phyloP scores from a whole-genome alignment of 1,140 invertebrate genomes.

The Colletes gigas region DNA sequence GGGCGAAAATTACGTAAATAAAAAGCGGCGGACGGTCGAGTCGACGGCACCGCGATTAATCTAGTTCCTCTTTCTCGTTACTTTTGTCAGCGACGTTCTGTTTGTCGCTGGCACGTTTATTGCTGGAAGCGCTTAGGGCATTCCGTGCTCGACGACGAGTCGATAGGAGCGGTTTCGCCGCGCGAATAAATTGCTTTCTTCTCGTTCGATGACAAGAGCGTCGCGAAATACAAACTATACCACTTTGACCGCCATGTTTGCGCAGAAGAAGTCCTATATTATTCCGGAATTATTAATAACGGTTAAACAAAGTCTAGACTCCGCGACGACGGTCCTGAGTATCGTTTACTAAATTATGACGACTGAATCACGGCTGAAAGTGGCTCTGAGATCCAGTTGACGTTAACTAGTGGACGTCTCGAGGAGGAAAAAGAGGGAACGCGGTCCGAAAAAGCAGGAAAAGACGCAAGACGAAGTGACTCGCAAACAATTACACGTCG shows the following conservation, averaged over 20 bases:
- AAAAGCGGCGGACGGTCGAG: not conserved
- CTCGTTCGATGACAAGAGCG: too few relatives aligned
- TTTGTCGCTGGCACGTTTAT: not conserved
- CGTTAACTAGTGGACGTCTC: not conserved
- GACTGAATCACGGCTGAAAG: not conserved
- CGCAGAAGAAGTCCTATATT: too few relatives aligned
- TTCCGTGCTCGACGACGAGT: too few relatives aligned
- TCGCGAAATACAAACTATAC: too few relatives aligned
- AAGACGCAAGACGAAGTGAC: constrained; percentile 25
- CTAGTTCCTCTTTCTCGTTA: not conserved
- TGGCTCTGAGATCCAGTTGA: not conserved
- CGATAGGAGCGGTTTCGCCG: too few relatives aligned
- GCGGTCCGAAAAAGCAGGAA: not conserved
- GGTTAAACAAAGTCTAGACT: too few relatives aligned
- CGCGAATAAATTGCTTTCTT: too few relatives aligned
- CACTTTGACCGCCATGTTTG: too few relatives aligned
- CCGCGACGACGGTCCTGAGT: too few relatives aligned
- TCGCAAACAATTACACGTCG: constrained; percentile 28
- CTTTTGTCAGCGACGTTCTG: not conserved
- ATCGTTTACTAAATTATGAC: too few relatives aligned
- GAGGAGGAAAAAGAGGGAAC: not conserved
- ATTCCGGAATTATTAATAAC: too few relatives aligned
- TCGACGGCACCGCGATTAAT: not conserved
- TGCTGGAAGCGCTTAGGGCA: not conserved
- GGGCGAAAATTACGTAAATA: not conserved